Percentiles rank a stretch among this genome's conserved stretches.
phyloP scores from a whole-genome alignment of 2,113 vertebrate genomes.

The Brienomyrus longianalis region DNA sequence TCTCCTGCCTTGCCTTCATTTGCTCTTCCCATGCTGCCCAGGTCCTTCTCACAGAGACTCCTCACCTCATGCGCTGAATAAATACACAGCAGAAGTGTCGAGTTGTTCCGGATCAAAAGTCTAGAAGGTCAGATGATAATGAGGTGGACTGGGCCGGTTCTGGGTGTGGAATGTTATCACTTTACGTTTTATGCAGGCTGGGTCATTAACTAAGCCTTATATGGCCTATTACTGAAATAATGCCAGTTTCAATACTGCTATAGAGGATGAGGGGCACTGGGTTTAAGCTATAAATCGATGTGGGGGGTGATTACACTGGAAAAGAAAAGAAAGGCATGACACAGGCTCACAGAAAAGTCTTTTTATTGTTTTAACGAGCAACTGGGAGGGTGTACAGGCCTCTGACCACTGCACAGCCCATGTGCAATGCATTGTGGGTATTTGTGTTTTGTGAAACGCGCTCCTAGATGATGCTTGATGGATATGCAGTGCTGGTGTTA shows the following conservation, averaged over 20 bases:
- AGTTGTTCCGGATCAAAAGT: not conserved
- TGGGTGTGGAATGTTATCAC: not conserved
- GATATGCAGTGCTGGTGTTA: not conserved
- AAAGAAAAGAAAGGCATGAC: not conserved
- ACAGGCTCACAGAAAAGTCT: not conserved
- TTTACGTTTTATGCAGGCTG: not conserved
- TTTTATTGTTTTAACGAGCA: not conserved
- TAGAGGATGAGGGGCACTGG: not conserved
- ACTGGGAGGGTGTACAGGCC: not conserved
- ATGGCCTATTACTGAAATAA: not conserved
- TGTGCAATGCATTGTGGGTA: not conserved
- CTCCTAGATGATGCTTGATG: not conserved
- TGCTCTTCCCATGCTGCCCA: not conserved
- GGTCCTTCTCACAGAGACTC: not conserved
- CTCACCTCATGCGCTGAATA: not conserved
- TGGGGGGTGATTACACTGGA: not conserved
- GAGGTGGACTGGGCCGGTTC: not conserved
- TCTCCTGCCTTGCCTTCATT: not conserved
- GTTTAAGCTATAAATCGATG: not conserved
- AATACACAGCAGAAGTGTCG: not conserved
- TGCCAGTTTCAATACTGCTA: not conserved
- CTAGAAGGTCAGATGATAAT: not conserved
- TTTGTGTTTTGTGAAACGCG: not conserved
- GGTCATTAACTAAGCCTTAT: not conserved
- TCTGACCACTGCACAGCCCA: not conserved